Evolutionary conservation across 1,140 invertebrate genomes (phyloP).

Genomic region (Saccostrea cuccullata): DNA sequence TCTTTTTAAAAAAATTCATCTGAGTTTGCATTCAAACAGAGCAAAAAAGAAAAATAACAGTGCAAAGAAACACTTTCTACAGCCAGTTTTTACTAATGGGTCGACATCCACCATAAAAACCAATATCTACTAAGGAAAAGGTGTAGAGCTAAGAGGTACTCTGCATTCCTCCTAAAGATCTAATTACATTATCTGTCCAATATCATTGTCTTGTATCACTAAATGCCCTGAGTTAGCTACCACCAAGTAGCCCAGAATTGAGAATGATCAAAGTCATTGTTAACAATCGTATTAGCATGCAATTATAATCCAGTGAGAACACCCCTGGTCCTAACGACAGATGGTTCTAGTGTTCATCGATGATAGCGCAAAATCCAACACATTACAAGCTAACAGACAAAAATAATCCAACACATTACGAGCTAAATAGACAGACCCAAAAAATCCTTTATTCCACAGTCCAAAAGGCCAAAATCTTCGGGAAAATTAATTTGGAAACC

Average conservation of each 20-base stretch:
- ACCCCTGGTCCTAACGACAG: not conserved
- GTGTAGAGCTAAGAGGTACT: not conserved
- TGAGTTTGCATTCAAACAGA: too few relatives aligned
- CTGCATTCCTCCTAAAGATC: not conserved
- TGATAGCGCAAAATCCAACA: not conserved
- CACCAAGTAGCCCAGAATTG: not conserved
- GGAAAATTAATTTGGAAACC: too few relatives aligned
- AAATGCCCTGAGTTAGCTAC: not conserved
- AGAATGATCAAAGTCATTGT: not conserved
- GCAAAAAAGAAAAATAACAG: too few relatives aligned
- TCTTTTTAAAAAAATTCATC: too few relatives aligned
- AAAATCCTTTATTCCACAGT: too few relatives aligned
- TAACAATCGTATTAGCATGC: not conserved
- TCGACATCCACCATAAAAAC: not conserved
- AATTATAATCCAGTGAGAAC: not conserved
- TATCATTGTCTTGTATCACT: not conserved
- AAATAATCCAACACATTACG: not conserved
- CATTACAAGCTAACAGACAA: not conserved
- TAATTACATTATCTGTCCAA: slow-evolving; percentile 15
- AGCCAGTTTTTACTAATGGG: too few relatives aligned
- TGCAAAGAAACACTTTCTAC: too few relatives aligned
- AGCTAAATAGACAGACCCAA: too few relatives aligned
- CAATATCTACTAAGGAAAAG: not conserved
- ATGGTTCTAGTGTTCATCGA: not conserved
- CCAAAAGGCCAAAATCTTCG: too few relatives aligned